phyloP scores from a whole-genome alignment of 2,113 vertebrate genomes.

The Bambusicola thoracicus region DNA sequence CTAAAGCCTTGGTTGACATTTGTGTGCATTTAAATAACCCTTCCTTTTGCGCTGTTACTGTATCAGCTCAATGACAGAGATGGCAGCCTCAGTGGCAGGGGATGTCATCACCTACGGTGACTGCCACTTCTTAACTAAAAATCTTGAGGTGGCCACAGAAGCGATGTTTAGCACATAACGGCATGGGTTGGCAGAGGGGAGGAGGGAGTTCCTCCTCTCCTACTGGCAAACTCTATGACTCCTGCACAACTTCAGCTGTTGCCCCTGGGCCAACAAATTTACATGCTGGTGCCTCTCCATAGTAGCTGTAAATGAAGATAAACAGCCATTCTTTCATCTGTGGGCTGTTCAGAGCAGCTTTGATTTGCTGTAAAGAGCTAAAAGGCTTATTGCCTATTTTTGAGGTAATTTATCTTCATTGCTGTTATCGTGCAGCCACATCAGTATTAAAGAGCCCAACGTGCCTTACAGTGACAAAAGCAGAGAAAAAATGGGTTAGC shows the following conservation, averaged over 20 bases:
- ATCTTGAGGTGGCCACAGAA: rapidly evolving
- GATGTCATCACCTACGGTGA: background rate
- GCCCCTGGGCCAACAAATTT: slow-evolving; percentile 22
- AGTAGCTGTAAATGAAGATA: slow-evolving; percentile 54
- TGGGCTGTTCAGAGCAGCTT: slow-evolving; percentile 42
- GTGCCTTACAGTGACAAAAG: slow-evolving; percentile 8
- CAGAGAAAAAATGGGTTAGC: slow-evolving; percentile 36
- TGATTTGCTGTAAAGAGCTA: slow-evolving; percentile 53
- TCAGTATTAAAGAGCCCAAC: background rate
- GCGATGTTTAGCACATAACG: background rate
- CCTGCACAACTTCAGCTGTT: background rate
- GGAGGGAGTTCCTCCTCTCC: background rate
- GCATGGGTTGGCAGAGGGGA: background rate
- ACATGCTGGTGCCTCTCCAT: background rate
- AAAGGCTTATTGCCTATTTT: slow-evolving; percentile 55
- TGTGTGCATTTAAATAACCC: background rate
- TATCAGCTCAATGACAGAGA: background rate
- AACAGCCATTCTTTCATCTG: background rate
- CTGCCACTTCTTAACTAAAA: background rate
- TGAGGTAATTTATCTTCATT: slow-evolving; percentile 63
- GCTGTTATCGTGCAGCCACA: slow-evolving; percentile 35
- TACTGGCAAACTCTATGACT: background rate
- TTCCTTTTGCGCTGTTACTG: background rate
- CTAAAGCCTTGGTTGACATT: background rate
- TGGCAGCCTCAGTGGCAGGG: background rate